These are phyloP conservation scores for Sarcophaga variegata DNA, from an alignment of 2,888 invertebrate genomes.

Conservation along the genomic window DNA sequence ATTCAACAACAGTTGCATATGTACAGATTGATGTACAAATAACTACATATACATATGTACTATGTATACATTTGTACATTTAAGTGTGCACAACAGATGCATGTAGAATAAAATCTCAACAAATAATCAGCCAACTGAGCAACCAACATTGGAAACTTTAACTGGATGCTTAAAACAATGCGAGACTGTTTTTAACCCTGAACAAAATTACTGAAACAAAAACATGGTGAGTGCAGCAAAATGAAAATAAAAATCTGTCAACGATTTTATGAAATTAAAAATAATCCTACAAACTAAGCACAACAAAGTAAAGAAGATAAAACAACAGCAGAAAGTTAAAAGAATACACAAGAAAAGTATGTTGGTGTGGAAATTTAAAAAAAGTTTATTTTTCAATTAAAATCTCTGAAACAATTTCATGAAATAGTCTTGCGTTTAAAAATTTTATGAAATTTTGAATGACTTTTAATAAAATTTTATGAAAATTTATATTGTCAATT, in stretches of 20 bases:
- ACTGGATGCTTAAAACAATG: neutral
- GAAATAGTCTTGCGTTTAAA: too few relatives aligned
- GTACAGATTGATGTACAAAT: neutral
- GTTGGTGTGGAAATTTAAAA: neutral
- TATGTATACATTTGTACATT: neutral
- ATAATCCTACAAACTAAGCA: neutral
- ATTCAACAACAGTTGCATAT: constrained; percentile 35
- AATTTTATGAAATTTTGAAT: too few relatives aligned
- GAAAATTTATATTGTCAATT: too few relatives aligned
- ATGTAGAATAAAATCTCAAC: neutral
- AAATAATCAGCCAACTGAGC: neutral
- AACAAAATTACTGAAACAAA: neutral
- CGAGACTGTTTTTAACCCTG: neutral
- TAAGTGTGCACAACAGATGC: neutral
- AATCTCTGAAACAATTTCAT: too few relatives aligned
- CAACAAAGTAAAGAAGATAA: neutral
- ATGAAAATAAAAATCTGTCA: constrained; percentile 19
- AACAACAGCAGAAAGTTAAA: neutral
- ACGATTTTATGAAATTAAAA: constrained; percentile 10
- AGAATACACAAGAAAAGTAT: neutral
- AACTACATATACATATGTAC: neutral
- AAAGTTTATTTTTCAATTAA: neutral
- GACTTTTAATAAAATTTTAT: too few relatives aligned
- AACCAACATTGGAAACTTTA: neutral
- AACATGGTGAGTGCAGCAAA: neutral